Evolutionary conservation across 2,113 vertebrate genomes (phyloP), one percentile per base, ranked within the genome.

Genomic region (Arothron firmamentum): DNA sequence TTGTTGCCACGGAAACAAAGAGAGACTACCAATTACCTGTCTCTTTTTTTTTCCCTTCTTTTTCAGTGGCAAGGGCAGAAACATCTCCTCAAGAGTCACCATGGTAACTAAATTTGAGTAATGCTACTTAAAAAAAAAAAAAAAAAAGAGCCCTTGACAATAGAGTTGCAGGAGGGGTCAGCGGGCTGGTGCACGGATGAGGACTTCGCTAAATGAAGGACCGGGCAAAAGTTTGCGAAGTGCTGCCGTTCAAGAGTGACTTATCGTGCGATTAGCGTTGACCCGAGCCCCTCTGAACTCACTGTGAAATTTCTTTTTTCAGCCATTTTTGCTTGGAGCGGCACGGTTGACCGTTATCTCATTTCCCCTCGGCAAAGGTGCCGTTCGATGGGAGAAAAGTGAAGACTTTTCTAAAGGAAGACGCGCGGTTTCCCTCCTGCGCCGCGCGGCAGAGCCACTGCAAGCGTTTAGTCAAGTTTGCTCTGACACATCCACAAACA

Each of bases 1-100:
- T 88, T 82, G 88, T 90, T 90, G 85, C 89, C 86, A 90, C 67
- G 87, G 89, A 85, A 89, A 90, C 88, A 87, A 89, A 87, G 75
- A 76, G 74, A 88, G 83, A 85, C 77, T 74, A 87, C 83, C 79
- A 88, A 86, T 89, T 83, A 85, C 83, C 74, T 77, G 64, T 77
- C 79, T 79, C 60, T 74, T 67, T 28, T 28, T 28, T 28, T 38
- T 68, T n/a, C n/a, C n/a, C n/a, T n/a, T n/a, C n/a, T n/a, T 56
- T 67, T 81, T 43, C 69, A 54, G 76, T 85, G 72, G 80, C 83
- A 85, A 80, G 81, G 82, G 81, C 83, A 87, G 72, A 85, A 85
- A 88, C 84, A 87, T 87, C 86, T 83, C 80, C 74, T 83, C 58
- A 78, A 75, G 72, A 81, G 80, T 91, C 83, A 76, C 91, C 88